A percentile compares a stretch with the other conserved stretches of the same genome.
phyloP scores from a whole-genome alignment of 2,888 invertebrate genomes.

The Cordylochernes scorpioides region DNA sequence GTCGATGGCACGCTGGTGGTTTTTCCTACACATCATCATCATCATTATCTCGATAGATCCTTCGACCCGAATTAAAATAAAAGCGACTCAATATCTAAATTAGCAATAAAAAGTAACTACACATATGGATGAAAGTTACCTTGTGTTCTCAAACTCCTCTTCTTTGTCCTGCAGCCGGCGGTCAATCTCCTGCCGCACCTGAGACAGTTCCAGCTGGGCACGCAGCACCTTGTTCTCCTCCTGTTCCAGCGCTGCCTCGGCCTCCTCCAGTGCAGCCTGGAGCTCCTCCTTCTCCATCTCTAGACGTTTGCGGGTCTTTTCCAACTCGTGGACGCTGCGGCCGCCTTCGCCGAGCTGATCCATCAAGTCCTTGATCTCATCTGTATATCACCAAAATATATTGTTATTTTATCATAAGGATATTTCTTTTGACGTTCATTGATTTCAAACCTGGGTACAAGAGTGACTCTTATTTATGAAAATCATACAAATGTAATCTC shows the following conservation, averaged over 20 bases:
- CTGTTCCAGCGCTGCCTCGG: slow-evolving; percentile 94
- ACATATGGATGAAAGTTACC: too few species aligned
- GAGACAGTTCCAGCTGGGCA: slow-evolving; percentile 86
- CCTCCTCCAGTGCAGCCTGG: slow-evolving; percentile 94
- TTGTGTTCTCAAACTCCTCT: slow-evolving; percentile 97
- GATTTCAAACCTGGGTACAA: too few species aligned
- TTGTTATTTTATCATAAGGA: too few species aligned
- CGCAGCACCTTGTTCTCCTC: slow-evolving; percentile 91
- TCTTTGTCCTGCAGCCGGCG: slow-evolving; percentile 98
- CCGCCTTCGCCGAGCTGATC: slow-evolving; percentile 99
- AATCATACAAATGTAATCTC: too few species aligned
- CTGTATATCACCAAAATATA: slow-evolving; percentile 23
- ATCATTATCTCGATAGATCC: too few species aligned
- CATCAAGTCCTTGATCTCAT: slow-evolving; percentile 96
- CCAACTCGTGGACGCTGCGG: slow-evolving; percentile 95
- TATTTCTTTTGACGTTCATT: too few species aligned
- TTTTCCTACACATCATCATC: too few species aligned
- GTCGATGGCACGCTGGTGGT: slow-evolving; percentile 96
- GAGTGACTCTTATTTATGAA: too few species aligned
- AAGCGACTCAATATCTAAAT: too few species aligned
- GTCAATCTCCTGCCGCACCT: slow-evolving; percentile 97
- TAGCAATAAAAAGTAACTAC: too few species aligned
- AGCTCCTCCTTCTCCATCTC: slow-evolving; percentile 99
- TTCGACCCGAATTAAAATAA: too few species aligned
- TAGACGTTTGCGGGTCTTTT: slow-evolving; percentile 89